Evolutionary conservation across 2,797 vertebrate species (phyloP).

Genomic region (Acanthornis magna): DNA sequence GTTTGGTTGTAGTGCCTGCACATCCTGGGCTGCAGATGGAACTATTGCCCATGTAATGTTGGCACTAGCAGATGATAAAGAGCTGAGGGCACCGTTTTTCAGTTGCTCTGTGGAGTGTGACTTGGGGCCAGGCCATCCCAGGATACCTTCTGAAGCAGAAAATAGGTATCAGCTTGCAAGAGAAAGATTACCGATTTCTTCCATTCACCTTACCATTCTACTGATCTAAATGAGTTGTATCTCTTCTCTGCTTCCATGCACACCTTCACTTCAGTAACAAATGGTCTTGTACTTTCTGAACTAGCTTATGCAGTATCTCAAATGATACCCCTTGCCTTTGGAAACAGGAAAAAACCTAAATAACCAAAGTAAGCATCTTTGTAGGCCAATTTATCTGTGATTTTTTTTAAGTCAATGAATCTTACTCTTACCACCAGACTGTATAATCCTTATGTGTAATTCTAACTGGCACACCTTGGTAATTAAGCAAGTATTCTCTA

Average conservation of each 20-base stretch:
- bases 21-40: constrained; percentile 81
- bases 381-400: background rate
- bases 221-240: background rate
- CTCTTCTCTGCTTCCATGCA: background rate
- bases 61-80: constrained; percentile 77
- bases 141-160: constrained; percentile 85
- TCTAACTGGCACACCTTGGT: background rate
- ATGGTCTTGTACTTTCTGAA: background rate
- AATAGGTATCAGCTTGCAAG: constrained; percentile 37
- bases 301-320: background rate
- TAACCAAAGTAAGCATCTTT: background rate
- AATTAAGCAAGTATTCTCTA: background rate
- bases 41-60: constrained; percentile 81
- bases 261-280: background rate
- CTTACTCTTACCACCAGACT: background rate
- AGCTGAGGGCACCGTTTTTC: constrained; percentile 86
- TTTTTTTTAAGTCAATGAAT: background rate
- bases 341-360: background rate
- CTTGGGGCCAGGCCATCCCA: constrained; percentile 90
- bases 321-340: background rate
- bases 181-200: background rate
- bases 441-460: background rate
- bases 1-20: constrained; percentile 71
- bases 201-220: background rate
- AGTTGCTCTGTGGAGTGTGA: constrained; percentile 86